Evolutionary conservation across 2,113 vertebrate species (phyloP).

Genomic region (Equus przewalskii): DNA sequence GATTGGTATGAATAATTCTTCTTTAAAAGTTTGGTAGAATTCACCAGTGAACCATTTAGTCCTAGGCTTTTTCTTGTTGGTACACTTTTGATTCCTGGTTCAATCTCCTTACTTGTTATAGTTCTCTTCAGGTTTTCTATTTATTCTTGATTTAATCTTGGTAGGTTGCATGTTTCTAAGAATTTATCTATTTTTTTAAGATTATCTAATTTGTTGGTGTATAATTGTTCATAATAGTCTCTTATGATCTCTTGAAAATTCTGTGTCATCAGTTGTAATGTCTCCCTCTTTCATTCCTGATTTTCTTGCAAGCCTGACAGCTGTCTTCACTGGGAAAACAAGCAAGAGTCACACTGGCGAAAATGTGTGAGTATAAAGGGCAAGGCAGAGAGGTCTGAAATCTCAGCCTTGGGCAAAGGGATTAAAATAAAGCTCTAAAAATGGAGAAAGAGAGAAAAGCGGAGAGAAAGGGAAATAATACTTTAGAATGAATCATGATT

Average conservation of each 20-base stretch:
- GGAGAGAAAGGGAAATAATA: too few relatives aligned
- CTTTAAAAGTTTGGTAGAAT: neutral
- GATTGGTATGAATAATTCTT: neutral
- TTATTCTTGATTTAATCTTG: neutral
- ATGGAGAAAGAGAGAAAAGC: neutral
- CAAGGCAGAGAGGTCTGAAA: neutral
- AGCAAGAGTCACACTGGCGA: accelerated
- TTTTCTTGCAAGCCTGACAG: neutral
- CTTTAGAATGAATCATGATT: too few relatives aligned
- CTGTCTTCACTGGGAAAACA: neutral
- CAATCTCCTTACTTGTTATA: neutral
- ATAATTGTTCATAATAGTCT: neutral
- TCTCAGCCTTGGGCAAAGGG: neutral
- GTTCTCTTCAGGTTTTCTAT: neutral
- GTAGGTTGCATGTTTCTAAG: neutral
- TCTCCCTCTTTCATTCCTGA: neutral
- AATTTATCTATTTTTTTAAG: neutral
- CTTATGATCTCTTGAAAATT: neutral
- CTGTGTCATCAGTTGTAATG: neutral
- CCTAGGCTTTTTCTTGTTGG: neutral
- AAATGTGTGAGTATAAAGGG: neutral
- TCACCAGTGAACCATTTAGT: neutral
- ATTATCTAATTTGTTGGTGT: neutral
- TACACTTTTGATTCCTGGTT: neutral
- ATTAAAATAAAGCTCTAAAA: neutral